phyloP scores from a whole-genome alignment of 1,140 invertebrate genomes.

The Hesperophylax magnus region DNA sequence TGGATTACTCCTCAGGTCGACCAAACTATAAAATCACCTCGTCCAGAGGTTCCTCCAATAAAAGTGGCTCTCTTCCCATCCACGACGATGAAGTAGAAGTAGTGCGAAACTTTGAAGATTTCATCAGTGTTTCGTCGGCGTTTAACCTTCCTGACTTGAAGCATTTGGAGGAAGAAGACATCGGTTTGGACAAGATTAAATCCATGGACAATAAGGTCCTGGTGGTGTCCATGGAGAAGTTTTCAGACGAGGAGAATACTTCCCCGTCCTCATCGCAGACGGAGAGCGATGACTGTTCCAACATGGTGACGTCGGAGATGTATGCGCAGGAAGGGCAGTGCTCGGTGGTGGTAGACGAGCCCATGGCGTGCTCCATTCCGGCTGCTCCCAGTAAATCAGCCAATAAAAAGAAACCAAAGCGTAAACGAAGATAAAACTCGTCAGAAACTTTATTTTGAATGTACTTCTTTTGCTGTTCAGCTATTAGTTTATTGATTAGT shows the following conservation, averaged over 20 bases:
- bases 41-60: background rate
- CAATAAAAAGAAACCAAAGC: constrained; percentile 55
- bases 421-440: constrained; percentile 53
- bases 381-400: constrained; percentile 25
- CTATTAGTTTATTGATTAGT: too few relatives aligned
- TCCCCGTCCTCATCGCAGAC: constrained; percentile 61
- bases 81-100: background rate
- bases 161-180: constrained; percentile 21
- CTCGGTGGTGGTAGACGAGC: constrained; percentile 18
- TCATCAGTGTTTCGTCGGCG: constrained; percentile 18
- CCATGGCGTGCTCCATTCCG: constrained; percentile 5
- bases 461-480: too few relatives aligned
- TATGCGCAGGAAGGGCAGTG: constrained; percentile 14
- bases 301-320: constrained; percentile 24
- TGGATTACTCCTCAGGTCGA: constrained; percentile 17
- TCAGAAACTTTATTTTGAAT: background rate
- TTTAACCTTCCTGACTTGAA: constrained; percentile 8
- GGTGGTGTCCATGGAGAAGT: constrained; percentile 63
- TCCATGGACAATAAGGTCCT: background rate
- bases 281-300: constrained; percentile 62
- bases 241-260: constrained; percentile 66
- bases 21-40: background rate
- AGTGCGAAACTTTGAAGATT: constrained; percentile 18
- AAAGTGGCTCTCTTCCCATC: background rate
- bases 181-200: constrained; percentile 3